Evolutionary conservation across 1,140 invertebrate species (phyloP).

Genomic region (Drosophila ananassae): DNA sequence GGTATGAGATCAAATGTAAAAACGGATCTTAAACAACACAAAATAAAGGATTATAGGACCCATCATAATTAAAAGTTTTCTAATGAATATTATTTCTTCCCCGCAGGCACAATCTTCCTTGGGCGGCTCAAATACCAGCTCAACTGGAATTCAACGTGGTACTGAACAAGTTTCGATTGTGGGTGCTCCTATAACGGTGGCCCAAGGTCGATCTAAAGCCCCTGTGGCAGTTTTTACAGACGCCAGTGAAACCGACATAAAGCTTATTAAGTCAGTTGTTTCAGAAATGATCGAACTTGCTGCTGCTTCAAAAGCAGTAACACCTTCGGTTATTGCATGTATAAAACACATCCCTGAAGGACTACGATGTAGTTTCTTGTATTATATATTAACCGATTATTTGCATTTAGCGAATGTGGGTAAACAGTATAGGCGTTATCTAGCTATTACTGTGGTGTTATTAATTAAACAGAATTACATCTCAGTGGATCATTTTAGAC

Average conservation of each 20-base stretch:
- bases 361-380: constrained; percentile 68
- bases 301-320: constrained; percentile 37
- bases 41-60: too few species aligned
- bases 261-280: constrained; percentile 67
- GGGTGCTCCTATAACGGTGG: not conserved
- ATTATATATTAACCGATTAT: constrained; percentile 75
- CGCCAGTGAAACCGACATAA: constrained; percentile 48
- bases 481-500: constrained; percentile 80
- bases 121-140: constrained; percentile 18
- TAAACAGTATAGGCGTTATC: constrained; percentile 74
- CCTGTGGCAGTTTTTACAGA: constrained; percentile 62
- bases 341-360: constrained; percentile 60
- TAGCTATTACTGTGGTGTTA: constrained; percentile 79
- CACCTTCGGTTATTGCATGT: constrained; percentile 39
- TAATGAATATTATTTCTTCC: not conserved
- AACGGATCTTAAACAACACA: too few species aligned
- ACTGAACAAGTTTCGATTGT: constrained; percentile 24
- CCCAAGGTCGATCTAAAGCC: constrained; percentile 26
- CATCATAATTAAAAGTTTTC: too few species aligned
- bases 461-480: constrained; percentile 82
- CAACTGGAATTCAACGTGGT: constrained; percentile 48
- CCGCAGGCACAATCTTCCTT: constrained; percentile 27
- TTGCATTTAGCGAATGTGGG: constrained; percentile 84
- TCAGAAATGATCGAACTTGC: constrained; percentile 72
- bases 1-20: too few species aligned